Evolutionary conservation across 2,113 vertebrate genomes (phyloP).

Genomic region (Labrus mixtus): DNA sequence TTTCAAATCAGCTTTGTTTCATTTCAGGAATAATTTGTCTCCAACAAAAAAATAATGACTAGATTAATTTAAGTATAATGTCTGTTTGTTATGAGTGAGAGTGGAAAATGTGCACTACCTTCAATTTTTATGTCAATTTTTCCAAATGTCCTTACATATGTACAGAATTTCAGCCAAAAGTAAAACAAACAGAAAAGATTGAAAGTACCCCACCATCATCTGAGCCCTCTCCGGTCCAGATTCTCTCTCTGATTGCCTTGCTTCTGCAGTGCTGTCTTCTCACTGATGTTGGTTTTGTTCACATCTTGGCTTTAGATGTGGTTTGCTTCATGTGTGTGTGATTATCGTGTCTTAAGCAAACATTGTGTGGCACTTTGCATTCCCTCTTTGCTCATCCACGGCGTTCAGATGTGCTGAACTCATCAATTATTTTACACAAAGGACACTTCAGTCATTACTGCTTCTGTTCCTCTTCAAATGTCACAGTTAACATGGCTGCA

Average conservation of each 20-base stretch:
- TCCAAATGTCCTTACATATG: no score
- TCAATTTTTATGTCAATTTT: no score
- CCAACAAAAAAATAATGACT: no score
- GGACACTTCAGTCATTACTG: constrained; percentile 13
- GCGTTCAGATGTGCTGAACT: constrained; percentile 14
- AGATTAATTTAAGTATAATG: no score
- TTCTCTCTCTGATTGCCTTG: not conserved
- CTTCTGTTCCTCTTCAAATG: not conserved
- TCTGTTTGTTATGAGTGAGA: no score
- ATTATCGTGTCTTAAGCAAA: constrained; percentile 13
- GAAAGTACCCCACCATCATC: no score
- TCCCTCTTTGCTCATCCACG: not conserved
- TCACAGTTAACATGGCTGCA: not conserved
- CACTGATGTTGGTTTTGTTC: not conserved
- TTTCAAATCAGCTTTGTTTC: no score
- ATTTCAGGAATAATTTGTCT: no score
- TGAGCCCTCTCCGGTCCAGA: no score
- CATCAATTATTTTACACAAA: not conserved
- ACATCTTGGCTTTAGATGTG: constrained; percentile 11
- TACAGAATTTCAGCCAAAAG: no score
- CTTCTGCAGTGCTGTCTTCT: not conserved
- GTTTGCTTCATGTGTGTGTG: constrained; percentile 28
- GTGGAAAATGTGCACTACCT: no score
- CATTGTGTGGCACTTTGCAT: constrained; percentile 58
- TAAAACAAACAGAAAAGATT: no score